Percentiles rank a stretch among this genome's conserved stretches.
These are phyloP conservation scores for Myrmecophaga tridactyla DNA, from an alignment of 2,113 vertebrate species.

Conservation along the genomic window DNA sequence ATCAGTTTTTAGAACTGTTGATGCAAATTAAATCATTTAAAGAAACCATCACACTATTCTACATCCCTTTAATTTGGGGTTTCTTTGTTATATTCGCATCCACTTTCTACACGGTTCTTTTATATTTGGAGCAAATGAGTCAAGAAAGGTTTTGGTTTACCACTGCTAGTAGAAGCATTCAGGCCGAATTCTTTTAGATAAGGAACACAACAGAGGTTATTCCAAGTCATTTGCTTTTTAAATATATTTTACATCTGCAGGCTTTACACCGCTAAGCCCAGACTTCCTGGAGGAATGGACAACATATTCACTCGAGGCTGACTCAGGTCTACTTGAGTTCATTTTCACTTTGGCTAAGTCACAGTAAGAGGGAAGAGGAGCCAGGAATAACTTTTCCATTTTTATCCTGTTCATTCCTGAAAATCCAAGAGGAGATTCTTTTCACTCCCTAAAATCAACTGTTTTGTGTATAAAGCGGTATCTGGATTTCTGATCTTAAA, in stretches of 20 bases:
- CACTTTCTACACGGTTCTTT: not conserved
- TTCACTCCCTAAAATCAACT: constrained; percentile 29
- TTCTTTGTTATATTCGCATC: not conserved
- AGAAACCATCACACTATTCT: not conserved
- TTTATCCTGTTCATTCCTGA: constrained; percentile 42
- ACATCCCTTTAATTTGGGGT: not conserved
- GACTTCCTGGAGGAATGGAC: constrained; percentile 15
- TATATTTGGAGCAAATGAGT: not conserved
- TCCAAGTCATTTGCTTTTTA: not conserved
- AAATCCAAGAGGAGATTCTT: constrained; percentile 18
- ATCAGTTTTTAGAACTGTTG: not conserved
- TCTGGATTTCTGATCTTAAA: not conserved
- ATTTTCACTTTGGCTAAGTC: not conserved
- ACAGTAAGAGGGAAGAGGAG: not conserved
- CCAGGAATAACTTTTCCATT: constrained; percentile 29
- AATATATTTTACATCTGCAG: not conserved
- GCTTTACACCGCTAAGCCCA: not conserved
- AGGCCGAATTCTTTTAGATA: not conserved
- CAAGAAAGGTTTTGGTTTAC: not conserved
- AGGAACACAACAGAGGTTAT: not conserved
- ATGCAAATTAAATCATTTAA: not conserved
- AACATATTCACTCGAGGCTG: not conserved
- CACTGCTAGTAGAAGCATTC: not conserved
- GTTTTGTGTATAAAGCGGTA: not conserved
- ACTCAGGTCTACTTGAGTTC: not conserved